phyloP scores from a whole-genome alignment of 2,888 invertebrate species.

The Zaprionus bogoriensis region DNA sequence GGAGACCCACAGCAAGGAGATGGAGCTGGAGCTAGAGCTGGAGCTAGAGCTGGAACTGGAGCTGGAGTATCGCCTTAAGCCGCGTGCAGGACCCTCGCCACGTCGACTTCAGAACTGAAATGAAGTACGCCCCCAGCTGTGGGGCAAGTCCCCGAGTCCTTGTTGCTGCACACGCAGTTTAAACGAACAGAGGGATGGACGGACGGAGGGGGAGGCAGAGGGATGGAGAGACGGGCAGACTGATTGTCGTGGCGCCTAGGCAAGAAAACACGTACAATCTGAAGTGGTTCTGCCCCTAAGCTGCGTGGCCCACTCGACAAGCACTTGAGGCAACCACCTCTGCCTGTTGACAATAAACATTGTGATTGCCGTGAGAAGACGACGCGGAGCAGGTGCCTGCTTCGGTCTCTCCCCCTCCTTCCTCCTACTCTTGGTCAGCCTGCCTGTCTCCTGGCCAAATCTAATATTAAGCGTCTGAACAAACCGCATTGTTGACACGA shows the following conservation, averaged over 20 bases:
- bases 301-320: slow-evolving; percentile 35
- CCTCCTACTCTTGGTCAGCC: neutral
- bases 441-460: slow-evolving; percentile 33
- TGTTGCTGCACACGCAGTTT: slow-evolving; percentile 25
- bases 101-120: neutral
- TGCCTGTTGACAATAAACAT: slow-evolving; percentile 73
- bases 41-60: neutral
- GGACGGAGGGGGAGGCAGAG: too few relatives aligned
- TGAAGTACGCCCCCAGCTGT: neutral
- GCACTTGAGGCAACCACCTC: slow-evolving; percentile 67
- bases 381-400: slow-evolving; percentile 16
- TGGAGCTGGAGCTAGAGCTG: neutral
- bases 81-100: neutral
- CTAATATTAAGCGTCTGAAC: slow-evolving; percentile 56
- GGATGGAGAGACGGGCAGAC: neutral
- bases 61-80: neutral
- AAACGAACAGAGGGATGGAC: slow-evolving; percentile 24
- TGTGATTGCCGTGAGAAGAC: slow-evolving; percentile 48
- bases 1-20: neutral
- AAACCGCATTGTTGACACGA: slow-evolving; percentile 67
- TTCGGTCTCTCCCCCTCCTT: neutral
- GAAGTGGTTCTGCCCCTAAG: slow-evolving; percentile 53
- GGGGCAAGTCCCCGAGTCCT: neutral
- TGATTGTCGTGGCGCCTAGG: slow-evolving; percentile 47
- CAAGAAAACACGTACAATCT: slow-evolving; percentile 55